Base-by-base conservation (phyloP, 2,888 invertebrate genomes). In the Zhengitettix transpicula region DNA sequence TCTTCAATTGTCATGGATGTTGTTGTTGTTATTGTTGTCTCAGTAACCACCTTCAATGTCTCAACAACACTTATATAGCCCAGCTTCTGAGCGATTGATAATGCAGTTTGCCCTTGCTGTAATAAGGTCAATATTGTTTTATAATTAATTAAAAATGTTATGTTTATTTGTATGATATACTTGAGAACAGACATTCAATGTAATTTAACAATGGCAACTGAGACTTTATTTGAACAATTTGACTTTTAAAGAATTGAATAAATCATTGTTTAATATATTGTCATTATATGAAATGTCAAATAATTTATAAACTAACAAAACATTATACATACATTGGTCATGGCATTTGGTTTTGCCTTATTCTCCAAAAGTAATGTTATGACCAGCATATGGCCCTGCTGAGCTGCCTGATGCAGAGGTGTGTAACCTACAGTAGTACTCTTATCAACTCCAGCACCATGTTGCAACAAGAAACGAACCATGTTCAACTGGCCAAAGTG, bases 61-160 rank as follows among this genome's bases (percentile, higher is more conserved):
- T 99, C 98, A 62, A 98, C 95, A 0, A 99, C 97, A 60, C 94
- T 95, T 68, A 99, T 94, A 78, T 99, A 99, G 61, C 98, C 98
- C 60, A 99, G 81, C 62, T 91, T 88, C 73, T 95, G 91, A 40
- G 98, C 98, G 68, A 99, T 96, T 58, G 92, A 91, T 65, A 99
- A 81, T 5, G 99, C 92, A 9, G 98, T 98, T 77, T 97, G 92
- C 3, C 98, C 98, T 73, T 86, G 90, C 96, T 98, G 73, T 58
- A 72, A 28, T 5, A 28, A 16, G 14, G 52, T 9, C 11, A 40
- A 57, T 57, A 47, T 28, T 12, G 10, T 53, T 57, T 57, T 42
- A 42, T n/a, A n/a, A n/a, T n/a, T n/a, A n/a, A 28, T 28, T 5
- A 28, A 28, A 28, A 28, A 28, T 28, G 28, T 28, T 28, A 28